These are phyloP conservation scores for Epinephelus lanceolatus DNA, from an alignment of 2,113 vertebrate species.

Conservation along the genomic window DNA sequence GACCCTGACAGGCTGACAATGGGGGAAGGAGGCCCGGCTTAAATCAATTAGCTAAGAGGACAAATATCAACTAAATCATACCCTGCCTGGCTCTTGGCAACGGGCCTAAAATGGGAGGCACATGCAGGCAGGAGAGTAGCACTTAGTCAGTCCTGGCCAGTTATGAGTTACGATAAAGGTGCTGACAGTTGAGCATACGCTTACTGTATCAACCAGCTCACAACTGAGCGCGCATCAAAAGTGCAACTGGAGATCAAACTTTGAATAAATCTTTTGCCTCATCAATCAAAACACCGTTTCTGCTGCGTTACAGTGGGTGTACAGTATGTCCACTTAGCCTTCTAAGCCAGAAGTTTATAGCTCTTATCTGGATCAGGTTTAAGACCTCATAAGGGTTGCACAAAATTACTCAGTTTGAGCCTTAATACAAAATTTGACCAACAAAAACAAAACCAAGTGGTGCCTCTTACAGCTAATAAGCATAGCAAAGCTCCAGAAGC, in stretches of 20 bases:
- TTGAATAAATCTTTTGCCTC: background rate
- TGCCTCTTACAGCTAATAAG: no score
- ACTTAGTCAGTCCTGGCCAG: constrained; percentile 56
- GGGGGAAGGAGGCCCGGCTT: constrained; percentile 71
- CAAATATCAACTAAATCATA: constrained; percentile 82
- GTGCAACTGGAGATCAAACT: background rate
- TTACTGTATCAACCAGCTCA: constrained; percentile 23
- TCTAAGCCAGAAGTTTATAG: background rate
- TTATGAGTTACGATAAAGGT: constrained; percentile 39
- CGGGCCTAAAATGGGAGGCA: constrained; percentile 34
- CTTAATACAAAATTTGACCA: no score
- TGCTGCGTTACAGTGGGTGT: background rate
- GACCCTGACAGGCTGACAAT: constrained; percentile 77
- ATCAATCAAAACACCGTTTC: constrained; percentile 2
- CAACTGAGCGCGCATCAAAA: background rate
- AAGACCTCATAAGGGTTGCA: background rate
- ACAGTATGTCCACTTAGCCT: background rate
- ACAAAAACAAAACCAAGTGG: no score
- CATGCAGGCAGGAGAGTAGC: constrained; percentile 37
- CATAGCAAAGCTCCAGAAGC: no score
- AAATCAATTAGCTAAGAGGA: constrained; percentile 86
- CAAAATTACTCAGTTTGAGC: no score
- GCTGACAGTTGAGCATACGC: constrained; percentile 27
- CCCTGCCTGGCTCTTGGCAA: constrained; percentile 38
- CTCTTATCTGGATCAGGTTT: background rate